Base-by-base conservation (phyloP, 1,140 invertebrate species). In the Conopomorpha cramerella region DNA sequence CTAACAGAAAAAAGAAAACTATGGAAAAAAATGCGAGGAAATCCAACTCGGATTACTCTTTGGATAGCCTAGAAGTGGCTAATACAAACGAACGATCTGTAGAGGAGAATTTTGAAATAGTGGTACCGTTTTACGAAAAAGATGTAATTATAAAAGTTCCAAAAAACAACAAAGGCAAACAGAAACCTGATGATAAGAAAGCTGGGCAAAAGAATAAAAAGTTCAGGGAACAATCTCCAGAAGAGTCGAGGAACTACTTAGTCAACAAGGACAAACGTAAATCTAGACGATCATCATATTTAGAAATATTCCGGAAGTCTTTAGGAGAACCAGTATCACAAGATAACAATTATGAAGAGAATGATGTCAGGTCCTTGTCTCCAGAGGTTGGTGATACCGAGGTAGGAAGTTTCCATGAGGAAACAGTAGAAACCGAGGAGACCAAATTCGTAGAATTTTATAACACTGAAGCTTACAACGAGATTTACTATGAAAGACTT, bases 61-160 rank as follows among this genome's bases (percentile, higher is more conserved):
- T n/a, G 16, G 66, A 74, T 40, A 74, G 70, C 30, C 51, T 74
- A 12, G 65, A 74, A 50, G 35, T 43, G 16, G 43, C 51, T 36
- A 49, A 46, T 15, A 55, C 55, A 34, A 51, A 38, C n/a, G 57
- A 62, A 44, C 26, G 32, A 15, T 16, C 30, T n/a, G 11, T 32
- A 15, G 60, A 55, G 45, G 47, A 60, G 28, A 61, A 61, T 28
- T 49, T 67, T 8, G 55, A 67, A 15, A 68, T 74, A 37, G 50
- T 74, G 2, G 65, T 74, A 6, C 70, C 70, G 11, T 71, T 74
- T 51, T 74, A 74, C 38, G 66, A 74, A 39, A 67, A 70, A 30
- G 70, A 74, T 43, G 55, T 74, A 8, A 55, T 74, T 8, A 61
- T 74, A 31, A 61, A 61, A 45, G 46, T 74, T 16, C 51, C 57